Evolutionary conservation across 2,797 vertebrate species (phyloP), one percentile per base, ranked within the genome.

Genomic region (Microhierax caerulescens): DNA sequence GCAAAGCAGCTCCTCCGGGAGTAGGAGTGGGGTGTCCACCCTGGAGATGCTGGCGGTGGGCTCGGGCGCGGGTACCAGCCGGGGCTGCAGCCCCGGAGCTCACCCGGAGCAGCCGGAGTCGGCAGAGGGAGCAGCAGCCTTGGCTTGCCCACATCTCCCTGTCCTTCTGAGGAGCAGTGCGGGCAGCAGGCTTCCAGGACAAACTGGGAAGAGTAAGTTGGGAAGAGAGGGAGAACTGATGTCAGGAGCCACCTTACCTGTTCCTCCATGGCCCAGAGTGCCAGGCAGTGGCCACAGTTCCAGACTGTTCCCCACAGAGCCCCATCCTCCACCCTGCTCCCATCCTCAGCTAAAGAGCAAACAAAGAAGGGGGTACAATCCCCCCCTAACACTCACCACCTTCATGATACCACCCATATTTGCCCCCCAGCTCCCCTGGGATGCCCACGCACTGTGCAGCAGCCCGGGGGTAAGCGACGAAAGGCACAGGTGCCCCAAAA

Each of bases 41-140:
- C 8, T 0, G 3, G 53, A 5, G 27, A 20, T 43, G 79, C 61
- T 36, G 0, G 0, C 0, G 2, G 36, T 7, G 36, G 36, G 74
- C 8, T 25, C 4, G 10, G 64, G 67, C 51, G 22, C 36, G 4
- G 65, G 63, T 23, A 9, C 51, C n/a, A 21, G 23, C 8, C 10
- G 61, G 70, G 53, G 63, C 25, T 18, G 32, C 4, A 47, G 19
- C 34, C 36, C n/a, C 2, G 43, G 32, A 27, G n/a, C 61, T 56
- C 1, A 0, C 28, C 72, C 51, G 1, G 17, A 25, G 2, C 32
- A 36, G 12, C 47, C 10, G 1, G 79, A 54, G 84, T 72, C 93
- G 1, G 95, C 95, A 97, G 92, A 95, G 85, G 90, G 95, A 96
- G 95, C 68, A 90, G 93, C 82, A 90, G n/a, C 88, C 87, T 76